A percentile compares a stretch with the other conserved stretches of the same genome.
Evolutionary conservation across 2,888 invertebrate species (phyloP).

Genomic region (Hydrotaea cyrtoneurina): DNA sequence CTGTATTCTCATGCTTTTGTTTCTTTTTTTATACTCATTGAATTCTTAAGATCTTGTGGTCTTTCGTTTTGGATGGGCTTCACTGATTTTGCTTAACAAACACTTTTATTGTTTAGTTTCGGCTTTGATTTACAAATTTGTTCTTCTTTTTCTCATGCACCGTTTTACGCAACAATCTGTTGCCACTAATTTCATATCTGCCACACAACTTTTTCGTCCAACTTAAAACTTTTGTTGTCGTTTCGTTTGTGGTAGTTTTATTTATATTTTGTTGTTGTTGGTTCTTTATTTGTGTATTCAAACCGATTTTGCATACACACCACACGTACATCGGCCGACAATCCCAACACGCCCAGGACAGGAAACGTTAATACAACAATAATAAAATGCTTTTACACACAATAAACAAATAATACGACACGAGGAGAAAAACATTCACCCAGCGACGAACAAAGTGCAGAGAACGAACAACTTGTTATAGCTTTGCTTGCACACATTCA

Average conservation of each 20-base stretch:
- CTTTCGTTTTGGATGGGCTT: constrained; percentile 15
- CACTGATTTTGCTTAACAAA: constrained; percentile 26
- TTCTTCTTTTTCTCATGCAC: constrained; percentile 31
- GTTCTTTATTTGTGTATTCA: constrained; percentile 51
- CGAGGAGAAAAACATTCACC: neutral
- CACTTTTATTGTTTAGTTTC: neutral
- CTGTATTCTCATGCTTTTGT: neutral
- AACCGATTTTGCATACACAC: neutral
- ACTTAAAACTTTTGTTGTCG: constrained; percentile 40
- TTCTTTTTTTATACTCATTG: constrained; percentile 1
- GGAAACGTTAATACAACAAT: constrained; percentile 49
- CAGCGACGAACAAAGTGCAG: neutral
- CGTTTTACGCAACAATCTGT: constrained; percentile 63
- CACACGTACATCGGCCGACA: neutral
- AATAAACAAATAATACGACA: constrained; percentile 25
- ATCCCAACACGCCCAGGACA: constrained; percentile 56
- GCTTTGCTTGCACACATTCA: constrained; percentile 59
- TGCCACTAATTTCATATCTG: constrained; percentile 48
- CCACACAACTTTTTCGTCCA: constrained; percentile 45
- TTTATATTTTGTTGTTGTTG: neutral
- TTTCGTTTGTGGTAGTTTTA: constrained; percentile 13
- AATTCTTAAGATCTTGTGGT: neutral
- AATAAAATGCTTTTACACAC: constrained; percentile 7
- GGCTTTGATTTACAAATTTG: neutral
- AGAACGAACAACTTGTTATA: constrained; percentile 42